Evolutionary conservation across 1,140 invertebrate genomes (phyloP), one percentile per base, ranked within the genome.

Genomic region (Hesperophylax magnus): DNA sequence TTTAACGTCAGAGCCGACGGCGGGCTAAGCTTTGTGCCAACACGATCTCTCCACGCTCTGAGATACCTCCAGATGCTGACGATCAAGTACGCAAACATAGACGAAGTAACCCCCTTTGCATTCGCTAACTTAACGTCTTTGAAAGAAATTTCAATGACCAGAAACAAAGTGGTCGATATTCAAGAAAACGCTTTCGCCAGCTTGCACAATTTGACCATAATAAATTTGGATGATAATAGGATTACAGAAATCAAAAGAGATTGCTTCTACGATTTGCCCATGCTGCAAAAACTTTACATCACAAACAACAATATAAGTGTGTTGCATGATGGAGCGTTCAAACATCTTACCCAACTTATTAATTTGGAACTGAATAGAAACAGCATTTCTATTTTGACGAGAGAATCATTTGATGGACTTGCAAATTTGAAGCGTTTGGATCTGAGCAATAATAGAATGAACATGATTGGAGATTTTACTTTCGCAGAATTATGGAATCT

Each of bases 401-500:
- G 91, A 24, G 93, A 94, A 56, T 93, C 92, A 56, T 96, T 96
- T 86, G 89, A 92, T 72, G 93, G 94, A 69, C 87, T 96, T 85
- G 91, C 91, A 17, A 92, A 91, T 84, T 88, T 96, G 58, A 89
- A 90, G 84, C 90, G 91, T 76, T 90, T 96, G 24, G 92, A 95
- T 84, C 87, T 96, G 31, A 91, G 92, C 7, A 89, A 89, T n/a
- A 96, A 96, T 86, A 87, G 90, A 72, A 91, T 96, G 77, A 92
- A 92, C 34, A 94, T 94, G 85, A 90, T 96, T 77, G 94, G 93
- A 1, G 94, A 95, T 34, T 91, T 92, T 58, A 94, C 93, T 3
- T 97, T 97, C 86, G 91, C 92, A 0, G 94, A 96, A 85, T 88
- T 96, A 85, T 93, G 85, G 92, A 93, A 87, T 85, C 86, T 97